These are phyloP conservation scores for Henicopernis longicauda DNA, from an alignment of 2,113 vertebrate genomes.

Conservation along the genomic window DNA sequence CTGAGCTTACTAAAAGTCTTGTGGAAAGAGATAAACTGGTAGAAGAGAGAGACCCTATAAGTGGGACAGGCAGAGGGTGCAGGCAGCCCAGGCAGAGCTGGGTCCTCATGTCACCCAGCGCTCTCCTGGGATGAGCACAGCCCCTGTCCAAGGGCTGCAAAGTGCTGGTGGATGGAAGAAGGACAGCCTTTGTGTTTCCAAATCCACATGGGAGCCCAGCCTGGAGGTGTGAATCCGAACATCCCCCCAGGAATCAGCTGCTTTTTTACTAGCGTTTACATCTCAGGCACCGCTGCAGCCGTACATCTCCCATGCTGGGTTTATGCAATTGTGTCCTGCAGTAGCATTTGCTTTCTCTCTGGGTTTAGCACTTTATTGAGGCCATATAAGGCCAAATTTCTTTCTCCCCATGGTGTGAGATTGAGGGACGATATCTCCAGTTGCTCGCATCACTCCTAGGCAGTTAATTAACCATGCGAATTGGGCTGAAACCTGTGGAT, in stretches of 20 bases:
- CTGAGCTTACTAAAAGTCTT: not conserved
- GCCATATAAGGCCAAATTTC: not conserved
- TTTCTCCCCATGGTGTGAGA: rapidly evolving
- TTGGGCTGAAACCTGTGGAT: not conserved
- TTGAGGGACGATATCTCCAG: not conserved
- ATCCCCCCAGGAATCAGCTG: rapidly evolving
- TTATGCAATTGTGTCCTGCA: rapidly evolving
- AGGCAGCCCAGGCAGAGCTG: not conserved
- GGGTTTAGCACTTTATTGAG: not conserved
- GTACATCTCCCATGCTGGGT: rapidly evolving
- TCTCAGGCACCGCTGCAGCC: too few species aligned
- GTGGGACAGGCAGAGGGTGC: too few species aligned
- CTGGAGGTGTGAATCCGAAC: not conserved
- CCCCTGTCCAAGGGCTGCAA: not conserved
- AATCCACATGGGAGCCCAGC: rapidly evolving
- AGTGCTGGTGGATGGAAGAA: too few species aligned
- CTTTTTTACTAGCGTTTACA: not conserved
- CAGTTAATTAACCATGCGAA: not conserved
- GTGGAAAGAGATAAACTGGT: not conserved
- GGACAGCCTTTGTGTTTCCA: not conserved
- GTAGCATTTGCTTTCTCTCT: not conserved
- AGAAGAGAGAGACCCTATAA: not conserved
- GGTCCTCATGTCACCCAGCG: not conserved
- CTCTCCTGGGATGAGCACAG: not conserved
- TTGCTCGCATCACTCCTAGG: rapidly evolving